Evolutionary conservation across 2,888 invertebrate genomes (phyloP), one percentile per base, ranked within the genome.

Genomic region (Dascillus cervinus): DNA sequence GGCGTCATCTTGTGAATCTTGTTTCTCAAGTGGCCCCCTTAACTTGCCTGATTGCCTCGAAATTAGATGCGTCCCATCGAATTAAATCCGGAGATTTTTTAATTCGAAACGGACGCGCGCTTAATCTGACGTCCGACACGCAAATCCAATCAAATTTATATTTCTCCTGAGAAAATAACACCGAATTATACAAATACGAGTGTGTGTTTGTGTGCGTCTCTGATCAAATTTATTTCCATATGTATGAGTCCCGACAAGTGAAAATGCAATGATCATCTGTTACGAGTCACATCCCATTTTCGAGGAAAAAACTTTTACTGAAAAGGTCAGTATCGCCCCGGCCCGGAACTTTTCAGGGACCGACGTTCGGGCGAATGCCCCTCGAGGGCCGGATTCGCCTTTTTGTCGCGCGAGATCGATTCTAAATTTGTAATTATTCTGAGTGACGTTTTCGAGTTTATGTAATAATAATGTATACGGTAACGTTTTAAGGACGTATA

Each of bases 161-260:
- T 61, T 59, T 60, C 62, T 62, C 61, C 48, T 50, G 61, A 62
- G 60, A 55, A 61, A 60, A 59, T 60, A 55, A 53, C 47, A 47
- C 53, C 49, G 52, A 52, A 55, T 58, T 53, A 52, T n/a, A n/a
- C n/a, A n/a, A n/a, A n/a, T n/a, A n/a, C n/a, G n/a, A n/a, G n/a
- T n/a, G 55, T 59, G 59, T 61, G 60, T 60, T 58, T 46, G 40
- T 44, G 44, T 40, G 43, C 44, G 46, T 44, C 44, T 46, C 49
- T 47, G 47, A 50, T 52, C 52, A 49, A 47, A 49, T 51, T 55
- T 54, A 56, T 60, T 60, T 60, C 58, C 58, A 60, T 62, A 62
- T 62, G 59, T 58, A 60, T 59, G 58, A 60, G 57, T 48, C 51
- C 49, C 46, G 59, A 60, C 58, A 52, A 52, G 49, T 53, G 58